Base-by-base conservation (phyloP, 1,140 invertebrate species). In the Drosophila carrolli region DNA sequence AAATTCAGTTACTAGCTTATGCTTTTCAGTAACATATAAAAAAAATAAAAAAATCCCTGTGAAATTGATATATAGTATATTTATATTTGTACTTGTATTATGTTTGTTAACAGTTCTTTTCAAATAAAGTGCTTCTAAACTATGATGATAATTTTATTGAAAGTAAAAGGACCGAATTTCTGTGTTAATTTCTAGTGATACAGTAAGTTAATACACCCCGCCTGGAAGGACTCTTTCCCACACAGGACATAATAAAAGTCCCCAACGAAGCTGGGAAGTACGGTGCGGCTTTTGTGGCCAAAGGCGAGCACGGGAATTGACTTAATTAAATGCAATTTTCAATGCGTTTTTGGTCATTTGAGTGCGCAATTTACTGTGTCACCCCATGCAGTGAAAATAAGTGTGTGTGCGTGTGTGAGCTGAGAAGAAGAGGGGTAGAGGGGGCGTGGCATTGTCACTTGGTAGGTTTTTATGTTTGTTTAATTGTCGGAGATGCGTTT, bases 291-390 rank as follows among this genome's bases (percentile, higher is more conserved):
- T 83, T 83, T 56, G 47, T 53, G 53, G 48, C 54, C 19, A 19
- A 50, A 46, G 61, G 53, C 57, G 55, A 67, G 29, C 23, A 65
- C 48, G 48, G 48, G 57, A 88, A 89, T 73, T 74, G 79, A 88
- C 84, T 88, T 89, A 79, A 88, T 88, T 88, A 89, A 88, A 89
- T 88, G 84, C 84, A 83, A 83, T 89, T 88, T 83, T 71, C 62
- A 89, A 72, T 88, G 75, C 72, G 75, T 72, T 85, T 75, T 82
- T 81, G 78, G 65, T 56, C 80, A 89, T 88, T 89, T 79, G 67
- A 80, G 59, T 88, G 84, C 53, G 79, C 83, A 88, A 86, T 86
- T 83, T 88, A 79, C 62, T 67, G 75, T 71, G 6, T 60, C 78
- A 37, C 40, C 59, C 53, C 74, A 19, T 71, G 65, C 29, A 58